Conservation (phyloP, 2,797 vertebrate genomes). For the Enteromius anoplus region DNA sequence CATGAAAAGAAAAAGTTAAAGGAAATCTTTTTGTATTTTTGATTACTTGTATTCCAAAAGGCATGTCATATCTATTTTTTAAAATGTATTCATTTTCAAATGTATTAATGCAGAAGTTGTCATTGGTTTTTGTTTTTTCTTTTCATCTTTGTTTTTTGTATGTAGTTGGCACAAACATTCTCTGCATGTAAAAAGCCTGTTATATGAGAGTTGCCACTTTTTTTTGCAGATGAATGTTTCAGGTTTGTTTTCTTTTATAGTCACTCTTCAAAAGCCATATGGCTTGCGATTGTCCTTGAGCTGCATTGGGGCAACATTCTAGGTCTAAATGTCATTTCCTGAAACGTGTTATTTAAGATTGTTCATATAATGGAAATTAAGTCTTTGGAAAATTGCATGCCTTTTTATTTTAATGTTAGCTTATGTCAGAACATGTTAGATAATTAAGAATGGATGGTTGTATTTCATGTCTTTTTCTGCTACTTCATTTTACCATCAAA, state of each 20-base stretch:
- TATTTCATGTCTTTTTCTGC: slow-evolving; percentile 44
- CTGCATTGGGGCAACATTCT: slow-evolving; percentile 30
- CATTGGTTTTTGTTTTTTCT: slow-evolving; percentile 80
- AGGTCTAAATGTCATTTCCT: slow-evolving; percentile 37
- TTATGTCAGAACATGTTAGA: slow-evolving; percentile 42
- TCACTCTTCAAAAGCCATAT: slow-evolving; percentile 55
- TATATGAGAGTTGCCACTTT: slow-evolving; percentile 90
- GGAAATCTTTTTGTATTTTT: slow-evolving; percentile 97
- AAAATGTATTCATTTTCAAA: slow-evolving; percentile 72
- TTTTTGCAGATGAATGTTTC: slow-evolving; percentile 86
- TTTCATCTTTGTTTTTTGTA: slow-evolving; percentile 85
- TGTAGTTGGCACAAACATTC: slow-evolving; percentile 89
- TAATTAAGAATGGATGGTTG: slow-evolving; percentile 31
- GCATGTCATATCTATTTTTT: slow-evolving; percentile 97
- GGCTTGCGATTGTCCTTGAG: slow-evolving; percentile 30
- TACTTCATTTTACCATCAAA: slow-evolving; percentile 46
- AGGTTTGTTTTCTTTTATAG: slow-evolving; percentile 77
- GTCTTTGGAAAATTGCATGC: slow-evolving; percentile 48
- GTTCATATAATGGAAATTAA: slow-evolving; percentile 76
- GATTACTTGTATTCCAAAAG: slow-evolving; percentile 85
- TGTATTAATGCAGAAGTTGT: slow-evolving; percentile 99
- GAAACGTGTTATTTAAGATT: slow-evolving; percentile 75
- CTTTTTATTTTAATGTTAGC: slow-evolving; percentile 42
- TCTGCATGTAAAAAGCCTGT: slow-evolving; percentile 96
- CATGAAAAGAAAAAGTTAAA: slow-evolving; percentile 92